These are phyloP conservation scores for Dexiosoma caninum DNA, from an alignment of 2,888 invertebrate genomes.

Conservation along the genomic window DNA sequence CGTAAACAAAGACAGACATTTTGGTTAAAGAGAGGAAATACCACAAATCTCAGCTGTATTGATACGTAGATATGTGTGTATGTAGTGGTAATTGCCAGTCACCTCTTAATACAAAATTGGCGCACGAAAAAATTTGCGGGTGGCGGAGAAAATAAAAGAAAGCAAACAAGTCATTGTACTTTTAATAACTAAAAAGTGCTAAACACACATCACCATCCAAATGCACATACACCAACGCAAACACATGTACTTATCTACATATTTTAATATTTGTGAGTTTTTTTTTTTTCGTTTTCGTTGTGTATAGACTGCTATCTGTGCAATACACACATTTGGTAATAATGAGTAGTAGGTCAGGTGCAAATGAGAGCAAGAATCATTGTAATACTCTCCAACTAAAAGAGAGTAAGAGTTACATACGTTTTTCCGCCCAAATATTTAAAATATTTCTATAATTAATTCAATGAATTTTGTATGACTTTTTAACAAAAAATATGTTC, in stretches of 20 bases:
- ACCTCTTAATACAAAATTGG: neutral
- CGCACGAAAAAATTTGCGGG: neutral
- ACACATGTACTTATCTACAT: no score
- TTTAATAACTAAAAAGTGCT: slow-evolving; percentile 39
- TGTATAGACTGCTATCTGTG: neutral
- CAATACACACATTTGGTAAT: slow-evolving; percentile 38
- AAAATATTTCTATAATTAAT: neutral
- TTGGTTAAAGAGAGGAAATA: slow-evolving; percentile 25
- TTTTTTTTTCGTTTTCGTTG: neutral
- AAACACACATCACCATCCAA: neutral
- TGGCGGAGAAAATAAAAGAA: neutral
- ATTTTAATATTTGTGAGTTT: neutral
- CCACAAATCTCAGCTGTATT: slow-evolving; percentile 40
- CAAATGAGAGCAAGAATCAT: slow-evolving; percentile 54
- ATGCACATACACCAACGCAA: neutral
- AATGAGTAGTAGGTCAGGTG: slow-evolving; percentile 73
- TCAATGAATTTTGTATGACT: neutral
- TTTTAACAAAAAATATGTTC: neutral
- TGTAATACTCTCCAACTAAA: slow-evolving; percentile 52
- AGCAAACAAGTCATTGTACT: slow-evolving; percentile 62
- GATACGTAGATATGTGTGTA: neutral
- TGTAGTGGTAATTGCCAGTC: neutral
- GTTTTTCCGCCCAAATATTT: slow-evolving; percentile 20
- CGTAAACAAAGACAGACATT: slow-evolving; percentile 74
- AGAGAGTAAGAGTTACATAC: slow-evolving; percentile 63